Percentiles rank a stretch among this genome's conserved stretches.
Evolutionary conservation across 2,888 invertebrate species (phyloP).

Genomic region (Adelognathus sp.): DNA sequence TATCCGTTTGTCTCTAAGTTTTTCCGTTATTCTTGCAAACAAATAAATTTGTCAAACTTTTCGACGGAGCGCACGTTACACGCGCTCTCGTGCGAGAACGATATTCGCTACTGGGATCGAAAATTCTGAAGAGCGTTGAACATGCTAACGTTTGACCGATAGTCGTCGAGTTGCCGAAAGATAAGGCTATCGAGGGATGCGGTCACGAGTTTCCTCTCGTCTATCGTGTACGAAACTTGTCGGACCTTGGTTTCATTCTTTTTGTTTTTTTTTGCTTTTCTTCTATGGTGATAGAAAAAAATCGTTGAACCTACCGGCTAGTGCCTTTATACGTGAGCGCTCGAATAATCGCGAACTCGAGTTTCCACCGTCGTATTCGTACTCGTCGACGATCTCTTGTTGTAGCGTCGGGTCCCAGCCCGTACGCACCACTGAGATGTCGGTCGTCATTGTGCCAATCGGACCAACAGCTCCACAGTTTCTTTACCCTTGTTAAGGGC

Average conservation of each 20-base stretch:
- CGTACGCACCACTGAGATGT: slow-evolving; percentile 95
- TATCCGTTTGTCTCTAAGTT: background rate
- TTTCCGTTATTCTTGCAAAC: background rate
- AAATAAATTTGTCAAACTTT: background rate
- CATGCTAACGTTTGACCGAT: slow-evolving; percentile 22
- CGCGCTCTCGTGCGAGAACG: slow-evolving; percentile 6
- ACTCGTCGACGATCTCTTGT: slow-evolving; percentile 97
- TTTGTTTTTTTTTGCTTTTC: background rate
- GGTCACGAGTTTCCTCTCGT: slow-evolving; percentile 7
- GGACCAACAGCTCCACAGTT: slow-evolving; percentile 77
- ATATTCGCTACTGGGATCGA: slow-evolving; percentile 45
- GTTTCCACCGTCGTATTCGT: slow-evolving; percentile 99
- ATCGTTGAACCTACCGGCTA: slow-evolving; percentile 89
- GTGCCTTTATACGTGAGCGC: slow-evolving; percentile 98
- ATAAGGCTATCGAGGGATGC: slow-evolving; percentile 44
- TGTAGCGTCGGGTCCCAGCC: slow-evolving; percentile 95
- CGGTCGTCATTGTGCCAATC: slow-evolving; percentile 92
- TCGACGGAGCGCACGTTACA: background rate
- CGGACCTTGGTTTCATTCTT: background rate
- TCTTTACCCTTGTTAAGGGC: slow-evolving; percentile 76
- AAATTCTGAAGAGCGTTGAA: slow-evolving; percentile 11
- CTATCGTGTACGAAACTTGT: background rate
- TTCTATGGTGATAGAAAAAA: background rate
- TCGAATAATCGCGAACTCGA: slow-evolving; percentile 99
- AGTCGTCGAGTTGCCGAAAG: slow-evolving; percentile 11